Percentiles rank a stretch among this genome's conserved stretches.
phyloP scores from a whole-genome alignment of 2,113 vertebrate genomes.

The Chloropsis cyanopogon region DNA sequence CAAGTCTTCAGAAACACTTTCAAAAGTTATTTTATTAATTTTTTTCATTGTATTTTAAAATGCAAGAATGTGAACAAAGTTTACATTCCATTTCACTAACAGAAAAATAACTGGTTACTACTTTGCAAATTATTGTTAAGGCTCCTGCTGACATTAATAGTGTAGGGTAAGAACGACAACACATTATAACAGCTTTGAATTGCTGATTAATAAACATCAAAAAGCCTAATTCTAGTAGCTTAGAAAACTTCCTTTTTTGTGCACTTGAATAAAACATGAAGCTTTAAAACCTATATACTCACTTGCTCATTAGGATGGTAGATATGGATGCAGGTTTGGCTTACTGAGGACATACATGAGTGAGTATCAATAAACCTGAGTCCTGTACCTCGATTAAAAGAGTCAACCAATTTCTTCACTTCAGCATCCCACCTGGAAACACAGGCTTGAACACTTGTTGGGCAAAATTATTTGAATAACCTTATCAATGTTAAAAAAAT shows the following conservation, averaged over 20 bases:
- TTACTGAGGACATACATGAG: not conserved
- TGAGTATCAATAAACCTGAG: not conserved
- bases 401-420: not conserved
- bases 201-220: not conserved
- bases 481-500: not conserved
- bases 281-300: not conserved
- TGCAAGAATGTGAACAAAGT: not conserved
- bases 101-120: not conserved
- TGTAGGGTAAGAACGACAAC: not conserved
- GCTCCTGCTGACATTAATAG: not conserved
- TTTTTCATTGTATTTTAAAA: not conserved
- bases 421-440: not conserved
- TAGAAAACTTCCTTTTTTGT: not conserved
- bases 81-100: not conserved
- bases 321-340: not conserved
- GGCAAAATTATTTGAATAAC: not conserved
- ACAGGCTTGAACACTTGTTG: not conserved
- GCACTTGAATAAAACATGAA: not conserved
- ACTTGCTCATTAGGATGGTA: not conserved
- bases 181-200: not conserved
- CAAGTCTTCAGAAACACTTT: not conserved
- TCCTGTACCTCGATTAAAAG: not conserved
- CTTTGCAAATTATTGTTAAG: not conserved
- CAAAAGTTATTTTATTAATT: not conserved
- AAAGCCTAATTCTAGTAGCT: not conserved